Conservation (phyloP, 30 jellyfish, hydroid and myxozoan genomes). For the Sanderia malayensis region DNA sequence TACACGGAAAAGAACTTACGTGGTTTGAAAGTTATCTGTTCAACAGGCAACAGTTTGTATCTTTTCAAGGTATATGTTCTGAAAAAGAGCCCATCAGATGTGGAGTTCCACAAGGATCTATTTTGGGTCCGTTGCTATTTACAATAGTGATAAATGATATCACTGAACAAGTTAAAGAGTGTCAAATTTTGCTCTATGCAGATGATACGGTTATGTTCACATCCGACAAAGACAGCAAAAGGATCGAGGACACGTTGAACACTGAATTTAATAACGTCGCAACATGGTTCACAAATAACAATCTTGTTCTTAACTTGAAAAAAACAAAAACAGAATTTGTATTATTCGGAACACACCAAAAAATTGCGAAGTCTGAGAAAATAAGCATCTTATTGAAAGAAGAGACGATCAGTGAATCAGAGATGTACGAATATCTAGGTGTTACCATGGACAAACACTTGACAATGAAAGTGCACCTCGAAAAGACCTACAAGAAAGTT, state of each 20-base stretch:
- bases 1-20: slow-evolving; percentile 7
- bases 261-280: slow-evolving; percentile 26
- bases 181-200: slow-evolving; percentile 14
- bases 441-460: slow-evolving; percentile 13
- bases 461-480: slow-evolving; percentile 14
- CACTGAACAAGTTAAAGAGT: slow-evolving; percentile 26
- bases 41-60: slow-evolving; percentile 30
- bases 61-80: slow-evolving; percentile 5
- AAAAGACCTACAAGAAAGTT: slow-evolving; percentile 26
- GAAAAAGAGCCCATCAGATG: slow-evolving; percentile 5
- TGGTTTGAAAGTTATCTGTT: slow-evolving; percentile 19
- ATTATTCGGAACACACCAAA: no score
- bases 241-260: slow-evolving; percentile 15
- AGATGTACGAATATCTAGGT: slow-evolving; percentile 15
- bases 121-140: no score
- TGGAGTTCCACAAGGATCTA: no score
- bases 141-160: slow-evolving; percentile 16
- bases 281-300: slow-evolving; percentile 28
- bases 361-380: slow-evolving; percentile 24
- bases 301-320: not conserved
- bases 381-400: slow-evolving; percentile 14
- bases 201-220: slow-evolving; percentile 21
- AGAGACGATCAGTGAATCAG: slow-evolving; percentile 18
- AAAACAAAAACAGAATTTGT: slow-evolving; percentile 21
- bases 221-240: slow-evolving; percentile 21